Evolutionary conservation across 2,888 invertebrate genomes (phyloP).

Genomic region (Asteroscopus sphinx): DNA sequence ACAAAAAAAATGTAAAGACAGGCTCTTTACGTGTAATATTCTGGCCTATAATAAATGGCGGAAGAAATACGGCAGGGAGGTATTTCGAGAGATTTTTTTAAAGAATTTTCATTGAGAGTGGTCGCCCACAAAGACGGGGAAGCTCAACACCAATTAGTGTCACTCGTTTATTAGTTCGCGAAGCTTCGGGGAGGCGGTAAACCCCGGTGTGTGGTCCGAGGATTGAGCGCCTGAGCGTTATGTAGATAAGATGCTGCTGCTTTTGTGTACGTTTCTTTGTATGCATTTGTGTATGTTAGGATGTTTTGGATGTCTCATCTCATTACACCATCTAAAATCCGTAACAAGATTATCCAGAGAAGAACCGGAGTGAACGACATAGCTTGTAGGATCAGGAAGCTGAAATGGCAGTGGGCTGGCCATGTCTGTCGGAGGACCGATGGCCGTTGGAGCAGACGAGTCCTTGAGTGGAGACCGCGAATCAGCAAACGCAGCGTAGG

Average conservation of each 20-base stretch:
- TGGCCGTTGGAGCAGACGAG: too few species aligned
- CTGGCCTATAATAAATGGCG: constrained; percentile 68
- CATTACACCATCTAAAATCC: too few species aligned
- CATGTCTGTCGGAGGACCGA: too few species aligned
- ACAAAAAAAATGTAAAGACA: constrained; percentile 59
- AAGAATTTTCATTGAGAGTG: constrained; percentile 71
- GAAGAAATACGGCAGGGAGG: constrained; percentile 67
- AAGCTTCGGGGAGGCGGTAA: constrained; percentile 57
- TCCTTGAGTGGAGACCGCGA: too few species aligned
- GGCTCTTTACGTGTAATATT: constrained; percentile 66
- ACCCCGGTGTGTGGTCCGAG: constrained; percentile 38
- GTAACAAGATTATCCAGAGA: too few species aligned
- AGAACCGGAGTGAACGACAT: too few species aligned
- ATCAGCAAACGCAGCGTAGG: too few species aligned
- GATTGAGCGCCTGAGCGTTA: constrained; percentile 11
- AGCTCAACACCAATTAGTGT: constrained; percentile 82
- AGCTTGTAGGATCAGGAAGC: too few species aligned
- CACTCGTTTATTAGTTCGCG: constrained; percentile 81
- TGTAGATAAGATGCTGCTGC: background rate
- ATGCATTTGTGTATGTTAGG: background rate
- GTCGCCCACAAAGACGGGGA: constrained; percentile 64
- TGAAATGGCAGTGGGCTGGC: too few species aligned
- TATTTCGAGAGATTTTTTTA: constrained; percentile 67
- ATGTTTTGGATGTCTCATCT: background rate
- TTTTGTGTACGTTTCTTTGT: constrained; percentile 13